Evolutionary conservation across 2,113 vertebrate genomes (phyloP), one percentile per base, ranked within the genome.

Genomic region (Cervus canadensis): DNA sequence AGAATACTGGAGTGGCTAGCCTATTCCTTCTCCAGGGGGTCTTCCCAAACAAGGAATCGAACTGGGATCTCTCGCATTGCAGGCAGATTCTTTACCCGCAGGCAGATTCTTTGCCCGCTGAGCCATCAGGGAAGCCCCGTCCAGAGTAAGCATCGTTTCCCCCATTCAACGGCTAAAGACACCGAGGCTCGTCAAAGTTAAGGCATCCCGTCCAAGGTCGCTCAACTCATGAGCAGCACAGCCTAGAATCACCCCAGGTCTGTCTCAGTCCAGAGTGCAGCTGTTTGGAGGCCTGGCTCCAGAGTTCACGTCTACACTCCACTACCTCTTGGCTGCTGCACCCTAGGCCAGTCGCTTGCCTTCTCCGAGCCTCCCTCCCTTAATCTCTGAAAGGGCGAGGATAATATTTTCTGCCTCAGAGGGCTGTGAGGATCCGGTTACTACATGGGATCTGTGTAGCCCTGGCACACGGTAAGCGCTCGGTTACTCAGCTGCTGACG

Each of bases 401-500:
- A 87, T 74, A 82, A 59, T n/a, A 33, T 33, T 54, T 33, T n/a
- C 93, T 14, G 52, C 81, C 56, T 87, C 54, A 2, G 12, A 40
- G 82, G 36, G 48, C 21, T 62, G 43, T 21, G 84, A 76, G n/a
- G 89, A 64, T 84, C 50, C 52, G 85, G 87, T 67, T 82, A 88
- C 82, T 40, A 54, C 87, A 40, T 25, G 62, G 74, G 94, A 28
- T 78, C 28, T 9, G 59, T 21, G 85, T 45, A 9, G 62, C 92
- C 74, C 64, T 92, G 97, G 93, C 88, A 52, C 91, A 28, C 0
- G 13, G 81, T 3, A 15, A 48, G 60, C 21, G 40, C 82, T 59
- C 45, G 11, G 76, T 19, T 50, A 88, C 60, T 96, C 95, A 95
- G 78, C 89, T 78, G 92, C 84, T 96, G 98, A 96, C 30, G 48